Percentiles rank a stretch among this genome's conserved stretches.
Evolutionary conservation across 2,797 vertebrate genomes (phyloP).

Genomic region (Enteromius paludinosus): DNA sequence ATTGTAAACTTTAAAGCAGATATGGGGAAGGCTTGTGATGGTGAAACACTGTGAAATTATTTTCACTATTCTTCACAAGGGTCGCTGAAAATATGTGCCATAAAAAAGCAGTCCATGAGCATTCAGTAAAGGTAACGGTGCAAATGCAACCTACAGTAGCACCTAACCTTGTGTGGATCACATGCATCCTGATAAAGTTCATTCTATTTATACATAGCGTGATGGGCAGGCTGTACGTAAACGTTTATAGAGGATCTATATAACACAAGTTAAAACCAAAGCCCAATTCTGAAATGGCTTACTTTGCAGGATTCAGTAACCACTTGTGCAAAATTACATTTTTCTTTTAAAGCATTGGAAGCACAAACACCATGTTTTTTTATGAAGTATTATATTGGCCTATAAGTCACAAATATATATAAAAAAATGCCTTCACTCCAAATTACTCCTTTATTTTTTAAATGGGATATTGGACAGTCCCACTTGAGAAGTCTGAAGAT

Average conservation of each 20-base stretch:
- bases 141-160: not conserved
- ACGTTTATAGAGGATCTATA: not conserved
- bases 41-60: slow-evolving; percentile 14
- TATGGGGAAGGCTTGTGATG: slow-evolving; percentile 7
- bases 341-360: not conserved
- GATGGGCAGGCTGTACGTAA: not conserved
- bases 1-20: slow-evolving; percentile 23
- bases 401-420: not conserved
- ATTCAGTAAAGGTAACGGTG: not conserved
- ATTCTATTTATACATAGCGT: not conserved
- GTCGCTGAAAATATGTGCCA: slow-evolving; percentile 23
- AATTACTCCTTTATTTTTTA: not conserved
- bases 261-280: not conserved
- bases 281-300: not conserved
- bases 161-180: not conserved
- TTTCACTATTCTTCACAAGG: slow-evolving; percentile 15
- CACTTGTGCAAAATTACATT: not conserved
- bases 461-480: not conserved
- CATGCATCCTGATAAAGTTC: not conserved
- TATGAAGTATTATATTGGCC: not conserved
- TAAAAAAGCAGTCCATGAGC: slow-evolving; percentile 7
- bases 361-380: not conserved
- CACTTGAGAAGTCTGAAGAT: not conserved
- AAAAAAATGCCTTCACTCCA: not conserved
- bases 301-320: not conserved